A percentile compares a stretch with the other conserved stretches of the same genome.
phyloP scores from a whole-genome alignment of 2,113 vertebrate genomes.

The Rutilus rutilus region DNA sequence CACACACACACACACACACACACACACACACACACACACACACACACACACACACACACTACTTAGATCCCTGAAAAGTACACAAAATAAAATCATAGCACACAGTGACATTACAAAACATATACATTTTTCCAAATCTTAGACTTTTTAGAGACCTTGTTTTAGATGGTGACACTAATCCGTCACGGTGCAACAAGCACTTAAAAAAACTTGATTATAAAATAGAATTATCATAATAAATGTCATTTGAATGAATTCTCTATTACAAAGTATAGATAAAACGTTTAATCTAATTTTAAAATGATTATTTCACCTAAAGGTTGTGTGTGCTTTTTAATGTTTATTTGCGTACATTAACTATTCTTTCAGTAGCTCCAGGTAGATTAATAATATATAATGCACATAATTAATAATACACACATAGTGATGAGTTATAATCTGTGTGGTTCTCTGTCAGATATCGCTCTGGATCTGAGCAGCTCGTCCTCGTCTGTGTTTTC shows the following conservation, averaged over 20 bases:
- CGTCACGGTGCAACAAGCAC: neutral
- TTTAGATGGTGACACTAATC: neutral
- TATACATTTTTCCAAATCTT: too few relatives aligned
- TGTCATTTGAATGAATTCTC: neutral
- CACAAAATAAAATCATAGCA: too few relatives aligned
- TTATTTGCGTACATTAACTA: neutral
- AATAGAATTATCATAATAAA: neutral
- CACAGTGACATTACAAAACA: too few relatives aligned
- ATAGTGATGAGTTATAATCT: neutral
- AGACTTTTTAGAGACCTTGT: too few relatives aligned
- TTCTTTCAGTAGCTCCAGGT: neutral
- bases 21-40: too few relatives aligned
- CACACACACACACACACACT: too few relatives aligned
- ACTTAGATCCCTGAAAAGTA: too few relatives aligned
- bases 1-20: too few relatives aligned
- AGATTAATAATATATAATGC: neutral
- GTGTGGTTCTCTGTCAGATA: conserved; percentile 59
- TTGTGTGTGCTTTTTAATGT: neutral
- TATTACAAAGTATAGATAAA: neutral
- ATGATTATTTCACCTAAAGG: neutral
- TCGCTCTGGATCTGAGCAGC: conserved; percentile 65
- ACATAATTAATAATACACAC: neutral
- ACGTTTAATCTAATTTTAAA: neutral
- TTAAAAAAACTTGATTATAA: neutral
- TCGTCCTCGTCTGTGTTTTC: conserved; percentile 67